phyloP scores from a whole-genome alignment of 2,113 vertebrate species.

The Callopanchax toddi region DNA sequence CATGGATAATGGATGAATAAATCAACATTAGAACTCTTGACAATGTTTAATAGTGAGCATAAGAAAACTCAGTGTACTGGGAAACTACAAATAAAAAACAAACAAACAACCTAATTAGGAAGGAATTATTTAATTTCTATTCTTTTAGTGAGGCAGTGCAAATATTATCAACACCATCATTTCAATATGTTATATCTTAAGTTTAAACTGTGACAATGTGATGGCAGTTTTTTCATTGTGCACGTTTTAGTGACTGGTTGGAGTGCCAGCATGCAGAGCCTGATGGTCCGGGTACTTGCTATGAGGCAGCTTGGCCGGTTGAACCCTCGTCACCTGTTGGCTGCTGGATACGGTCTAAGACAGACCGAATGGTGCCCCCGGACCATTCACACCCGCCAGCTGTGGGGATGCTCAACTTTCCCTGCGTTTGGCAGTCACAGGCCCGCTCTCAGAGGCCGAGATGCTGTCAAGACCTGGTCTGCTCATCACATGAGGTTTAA shows the following conservation, averaged over 20 bases:
- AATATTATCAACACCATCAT: too few relatives aligned
- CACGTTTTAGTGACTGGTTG: slow-evolving; percentile 37
- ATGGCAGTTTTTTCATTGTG: neutral
- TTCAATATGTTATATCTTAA: too few relatives aligned
- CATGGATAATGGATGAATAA: too few relatives aligned
- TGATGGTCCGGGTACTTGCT: slow-evolving; percentile 72
- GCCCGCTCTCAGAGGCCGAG: slow-evolving; percentile 37
- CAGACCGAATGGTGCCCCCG: slow-evolving; percentile 70
- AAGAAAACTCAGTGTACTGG: too few relatives aligned
- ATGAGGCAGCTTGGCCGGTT: slow-evolving; percentile 74
- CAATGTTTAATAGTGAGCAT: too few relatives aligned
- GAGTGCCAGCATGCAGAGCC: slow-evolving; percentile 70
- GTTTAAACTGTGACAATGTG: neutral
- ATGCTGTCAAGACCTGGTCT: slow-evolving; percentile 60
- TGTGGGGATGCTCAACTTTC: slow-evolving; percentile 62
- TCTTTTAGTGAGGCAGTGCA: too few relatives aligned
- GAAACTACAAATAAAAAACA: too few relatives aligned
- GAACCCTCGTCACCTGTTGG: slow-evolving; percentile 61
- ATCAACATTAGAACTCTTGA: too few relatives aligned
- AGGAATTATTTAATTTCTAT: too few relatives aligned
- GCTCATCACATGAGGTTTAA: slow-evolving; percentile 82
- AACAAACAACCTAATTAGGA: too few relatives aligned
- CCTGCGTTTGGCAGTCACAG: slow-evolving; percentile 47
- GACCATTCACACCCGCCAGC: slow-evolving; percentile 71
- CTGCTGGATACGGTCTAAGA: slow-evolving; percentile 55